Evolutionary conservation across 2,888 invertebrate species (phyloP), one percentile per base, ranked within the genome.

Genomic region (Chaitophorus viminalis): DNA sequence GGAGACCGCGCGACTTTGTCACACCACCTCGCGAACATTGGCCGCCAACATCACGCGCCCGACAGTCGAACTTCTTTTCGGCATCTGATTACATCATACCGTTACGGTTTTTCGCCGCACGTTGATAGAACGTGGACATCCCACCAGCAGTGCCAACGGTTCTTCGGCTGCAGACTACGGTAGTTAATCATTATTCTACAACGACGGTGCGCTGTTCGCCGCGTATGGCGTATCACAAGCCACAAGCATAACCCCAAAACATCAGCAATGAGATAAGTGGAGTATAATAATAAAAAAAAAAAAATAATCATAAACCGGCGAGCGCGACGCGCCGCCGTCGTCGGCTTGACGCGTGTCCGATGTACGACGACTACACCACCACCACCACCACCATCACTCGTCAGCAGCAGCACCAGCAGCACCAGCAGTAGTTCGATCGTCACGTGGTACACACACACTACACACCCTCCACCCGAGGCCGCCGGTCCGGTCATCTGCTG

Each of bases 401-500:
- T n/a, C 60, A 31, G 17, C 75, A 29, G 74, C 46, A 46, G 14
- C 3, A 46, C 11, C 46, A 46, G 8, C 46, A 36, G 36, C 72
- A 36, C 74, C 39, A 33, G 78, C 78, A 33, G 89, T 90, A 89
- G 89, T 89, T 89, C 90, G 89, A 89, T 89, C 89, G 90, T 90
- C 90, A 90, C 90, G 90, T 90, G 90, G 90, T 90, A 90, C 89
- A 89, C 89, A 90, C 90, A 89, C 84, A 89, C 89, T 90, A 90
- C 89, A 89, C 89, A 90, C 90, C 89, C 84, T 89, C 89, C 89
- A 90, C 91, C 91, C 91, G 91, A 91, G 92, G 92, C 91, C 90
- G 91, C 91, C 90, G 91, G 89, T 89, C 82, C 90, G 91, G 89
- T 89, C 82, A 90, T 91, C 92, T 91, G 91, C 91, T 91, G 91